Evolutionary conservation across 92 coral and sea anemone species (phyloP), one percentile per base, ranked within the genome.

Genomic region (Metridium senile): DNA sequence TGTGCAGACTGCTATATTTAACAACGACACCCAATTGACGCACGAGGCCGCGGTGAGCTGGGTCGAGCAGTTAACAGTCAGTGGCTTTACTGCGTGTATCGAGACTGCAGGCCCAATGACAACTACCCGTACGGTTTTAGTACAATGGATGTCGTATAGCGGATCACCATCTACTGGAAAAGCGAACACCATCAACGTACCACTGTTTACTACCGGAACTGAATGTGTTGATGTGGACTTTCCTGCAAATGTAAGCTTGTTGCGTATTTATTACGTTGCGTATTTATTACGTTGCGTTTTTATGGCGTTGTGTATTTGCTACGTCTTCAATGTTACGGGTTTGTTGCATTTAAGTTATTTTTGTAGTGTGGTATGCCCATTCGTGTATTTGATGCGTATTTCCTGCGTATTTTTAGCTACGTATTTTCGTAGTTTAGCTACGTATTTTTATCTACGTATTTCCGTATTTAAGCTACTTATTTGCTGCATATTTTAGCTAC

Each of bases 141-240:
- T 83, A 28, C 83, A 83, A 43, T 83, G 77, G 78, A 70, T 83
- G 73, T 19, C 85, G 1, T 68, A 66, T 33, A 77, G 71, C 75
- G 59, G 77, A 31, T 46, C 66, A 1, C 86, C 89, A 0, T 39
- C 10, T 13, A 75, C 65, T 23, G 94, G 91, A 2, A 66, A 74
- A 23, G 83, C 90, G 1, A 82, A 63, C 22, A 58, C 63, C 9
- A 45, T 33, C 2, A n/a, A 49, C 23, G 84, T 86, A 6, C 77
- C 86, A 11, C 47, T 86, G 46, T 84, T 74, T 11, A 89, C 94
- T 30, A 68, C 94, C 9, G 94, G 94, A 46, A 82, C 91, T 19
- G 79, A 66, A 32, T 89, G 94, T 43, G 78, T 79, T 25, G 83
- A 70, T 0, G 71, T 82, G 25, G 63, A 58, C 9, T 72, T 80